Percentiles rank a stretch among this genome's conserved stretches.
Evolutionary conservation across 2,113 vertebrate species (phyloP).

Genomic region (Mastomys natalensis): DNA sequence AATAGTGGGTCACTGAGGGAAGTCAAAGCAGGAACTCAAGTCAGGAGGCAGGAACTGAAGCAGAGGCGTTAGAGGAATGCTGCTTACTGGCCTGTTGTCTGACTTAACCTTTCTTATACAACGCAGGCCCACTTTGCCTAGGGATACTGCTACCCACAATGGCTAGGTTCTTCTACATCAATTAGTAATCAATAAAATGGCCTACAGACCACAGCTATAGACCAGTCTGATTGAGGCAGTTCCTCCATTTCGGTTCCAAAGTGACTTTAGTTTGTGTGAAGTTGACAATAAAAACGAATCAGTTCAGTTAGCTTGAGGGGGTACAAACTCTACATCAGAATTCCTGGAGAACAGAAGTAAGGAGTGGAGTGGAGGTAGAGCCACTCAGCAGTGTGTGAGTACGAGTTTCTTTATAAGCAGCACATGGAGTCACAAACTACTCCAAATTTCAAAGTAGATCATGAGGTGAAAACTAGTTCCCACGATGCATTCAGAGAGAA

Average conservation of each 20-base stretch:
- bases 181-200: background rate
- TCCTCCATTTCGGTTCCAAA: background rate
- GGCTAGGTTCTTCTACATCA: background rate
- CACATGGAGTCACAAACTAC: background rate
- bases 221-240: background rate
- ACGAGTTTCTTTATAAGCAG: background rate
- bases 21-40: background rate
- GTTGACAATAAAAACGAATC: background rate
- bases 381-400: background rate
- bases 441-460: background rate
- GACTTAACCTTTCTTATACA: no score
- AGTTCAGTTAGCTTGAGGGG: background rate
- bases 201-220: background rate
- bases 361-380: background rate
- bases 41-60: background rate
- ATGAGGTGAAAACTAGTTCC: background rate
- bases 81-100: background rate
- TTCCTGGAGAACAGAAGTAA: background rate
- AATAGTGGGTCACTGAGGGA: no score
- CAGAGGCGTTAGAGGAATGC: background rate
- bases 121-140: background rate
- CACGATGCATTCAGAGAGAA: slow-evolving; percentile 7
- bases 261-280: background rate
- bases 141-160: background rate
- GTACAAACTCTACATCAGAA: background rate